Percentiles rank a stretch among this genome's conserved stretches.
phyloP scores from a whole-genome alignment of 2,797 vertebrate species.

The Tenualosa ilisha region DNA sequence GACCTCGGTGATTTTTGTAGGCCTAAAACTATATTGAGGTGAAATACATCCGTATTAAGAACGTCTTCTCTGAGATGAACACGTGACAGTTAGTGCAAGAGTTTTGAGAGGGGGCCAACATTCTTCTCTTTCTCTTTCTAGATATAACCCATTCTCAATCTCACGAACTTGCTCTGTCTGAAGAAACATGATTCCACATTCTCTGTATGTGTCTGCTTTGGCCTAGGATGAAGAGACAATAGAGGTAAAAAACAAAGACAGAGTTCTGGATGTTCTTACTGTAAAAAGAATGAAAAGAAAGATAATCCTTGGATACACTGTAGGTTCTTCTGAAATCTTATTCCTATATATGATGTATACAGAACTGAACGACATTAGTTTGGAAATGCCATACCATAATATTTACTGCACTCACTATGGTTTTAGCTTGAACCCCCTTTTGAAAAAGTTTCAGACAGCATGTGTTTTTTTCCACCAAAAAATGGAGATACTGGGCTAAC shows the following conservation, averaged over 20 bases:
- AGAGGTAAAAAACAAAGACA: constrained; percentile 48
- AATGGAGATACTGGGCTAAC: neutral
- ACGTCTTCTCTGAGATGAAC: too few relatives aligned
- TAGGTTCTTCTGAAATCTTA: neutral
- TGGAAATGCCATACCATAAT: neutral
- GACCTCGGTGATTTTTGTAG: too few relatives aligned
- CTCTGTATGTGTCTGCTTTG: too few relatives aligned
- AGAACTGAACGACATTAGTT: neutral
- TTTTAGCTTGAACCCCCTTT: neutral
- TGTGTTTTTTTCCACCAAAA: neutral
- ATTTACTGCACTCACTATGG: neutral
- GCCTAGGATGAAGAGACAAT: neutral
- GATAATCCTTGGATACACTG: neutral
- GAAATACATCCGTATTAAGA: too few relatives aligned
- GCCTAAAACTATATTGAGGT: too few relatives aligned
- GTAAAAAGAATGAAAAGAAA: neutral
- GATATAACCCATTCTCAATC: too few relatives aligned
- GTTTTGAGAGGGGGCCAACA: too few relatives aligned
- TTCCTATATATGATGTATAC: neutral
- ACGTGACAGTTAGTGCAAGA: too few relatives aligned
- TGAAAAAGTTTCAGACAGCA: neutral
- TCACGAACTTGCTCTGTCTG: constrained; percentile 33
- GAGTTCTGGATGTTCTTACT: neutral
- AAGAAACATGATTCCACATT: neutral
- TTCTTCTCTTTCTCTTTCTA: too few relatives aligned